These are phyloP conservation scores for Sialia sialis DNA, from an alignment of 2,113 vertebrate species.

Conservation along the genomic window DNA sequence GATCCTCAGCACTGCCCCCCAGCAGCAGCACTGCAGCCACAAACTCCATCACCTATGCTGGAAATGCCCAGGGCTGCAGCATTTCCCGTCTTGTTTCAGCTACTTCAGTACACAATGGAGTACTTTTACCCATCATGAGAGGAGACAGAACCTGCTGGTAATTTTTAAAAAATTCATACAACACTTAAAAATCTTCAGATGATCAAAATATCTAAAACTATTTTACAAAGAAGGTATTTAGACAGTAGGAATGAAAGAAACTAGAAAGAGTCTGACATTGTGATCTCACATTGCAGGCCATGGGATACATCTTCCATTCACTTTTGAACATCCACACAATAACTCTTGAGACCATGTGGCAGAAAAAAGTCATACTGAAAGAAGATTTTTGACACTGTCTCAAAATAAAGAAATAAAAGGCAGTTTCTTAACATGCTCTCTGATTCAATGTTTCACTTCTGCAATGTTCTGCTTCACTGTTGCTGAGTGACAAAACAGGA, in stretches of 20 bases:
- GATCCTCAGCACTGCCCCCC: background rate
- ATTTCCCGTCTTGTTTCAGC: background rate
- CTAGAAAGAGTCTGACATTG: background rate
- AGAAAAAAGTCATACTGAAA: background rate
- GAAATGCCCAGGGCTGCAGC: background rate
- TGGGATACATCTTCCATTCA: background rate
- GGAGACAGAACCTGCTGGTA: background rate
- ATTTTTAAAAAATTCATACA: background rate
- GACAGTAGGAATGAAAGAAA: background rate
- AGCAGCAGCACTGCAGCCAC: background rate
- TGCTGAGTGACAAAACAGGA: background rate
- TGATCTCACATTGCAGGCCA: background rate
- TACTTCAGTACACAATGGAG: background rate
- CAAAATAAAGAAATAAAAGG: background rate
- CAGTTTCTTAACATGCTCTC: background rate
- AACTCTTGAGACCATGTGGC: background rate
- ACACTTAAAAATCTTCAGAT: background rate
- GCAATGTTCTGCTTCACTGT: background rate
- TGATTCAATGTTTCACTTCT: background rate
- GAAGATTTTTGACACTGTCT: background rate
- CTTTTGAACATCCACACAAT: background rate
- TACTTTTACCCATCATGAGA: background rate
- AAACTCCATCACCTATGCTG: accelerated
- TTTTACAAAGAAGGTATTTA: background rate
- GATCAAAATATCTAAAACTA: background rate